These are phyloP conservation scores for Drosophila bipectinata DNA, from an alignment of 1,140 invertebrate species.

Conservation along the genomic window DNA sequence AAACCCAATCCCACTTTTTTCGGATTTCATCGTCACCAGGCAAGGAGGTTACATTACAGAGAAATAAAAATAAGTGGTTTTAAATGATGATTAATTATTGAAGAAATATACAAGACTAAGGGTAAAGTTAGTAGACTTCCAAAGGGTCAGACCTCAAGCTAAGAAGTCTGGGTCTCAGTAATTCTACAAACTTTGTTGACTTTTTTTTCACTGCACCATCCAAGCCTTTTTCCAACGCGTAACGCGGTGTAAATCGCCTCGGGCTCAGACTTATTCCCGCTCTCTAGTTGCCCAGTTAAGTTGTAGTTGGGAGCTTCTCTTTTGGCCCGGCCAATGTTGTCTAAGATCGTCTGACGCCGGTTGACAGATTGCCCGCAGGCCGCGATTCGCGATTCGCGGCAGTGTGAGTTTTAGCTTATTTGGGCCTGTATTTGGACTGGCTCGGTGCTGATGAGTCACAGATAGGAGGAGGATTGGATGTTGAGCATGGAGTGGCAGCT, in stretches of 20 bases:
- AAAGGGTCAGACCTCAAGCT: too few species aligned
- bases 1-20: conserved; percentile 22
- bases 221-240: conserved; percentile 43
- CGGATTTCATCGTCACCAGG: conserved; percentile 75
- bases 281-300: conserved; percentile 35
- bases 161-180: too few species aligned
- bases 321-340: conserved; percentile 45
- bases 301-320: conserved; percentile 32
- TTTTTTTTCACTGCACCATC: conserved; percentile 7
- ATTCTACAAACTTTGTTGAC: background rate
- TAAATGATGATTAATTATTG: background rate
- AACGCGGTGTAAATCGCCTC: conserved; percentile 72
- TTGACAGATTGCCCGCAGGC: conserved; percentile 78
- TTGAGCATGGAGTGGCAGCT: conserved; percentile 17
- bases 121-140: too few species aligned
- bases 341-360: conserved; percentile 80
- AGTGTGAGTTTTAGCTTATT: conserved; percentile 44
- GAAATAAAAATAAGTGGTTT: background rate
- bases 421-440: conserved; percentile 55
- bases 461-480: conserved; percentile 33
- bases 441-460: conserved; percentile 69
- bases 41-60: conserved; percentile 2
- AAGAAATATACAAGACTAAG: background rate
- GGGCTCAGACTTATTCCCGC: conserved; percentile 41
- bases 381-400: conserved; percentile 62